Base-by-base conservation (phyloP, 2,888 invertebrate species). In the Pandemis cinnamomeana region DNA sequence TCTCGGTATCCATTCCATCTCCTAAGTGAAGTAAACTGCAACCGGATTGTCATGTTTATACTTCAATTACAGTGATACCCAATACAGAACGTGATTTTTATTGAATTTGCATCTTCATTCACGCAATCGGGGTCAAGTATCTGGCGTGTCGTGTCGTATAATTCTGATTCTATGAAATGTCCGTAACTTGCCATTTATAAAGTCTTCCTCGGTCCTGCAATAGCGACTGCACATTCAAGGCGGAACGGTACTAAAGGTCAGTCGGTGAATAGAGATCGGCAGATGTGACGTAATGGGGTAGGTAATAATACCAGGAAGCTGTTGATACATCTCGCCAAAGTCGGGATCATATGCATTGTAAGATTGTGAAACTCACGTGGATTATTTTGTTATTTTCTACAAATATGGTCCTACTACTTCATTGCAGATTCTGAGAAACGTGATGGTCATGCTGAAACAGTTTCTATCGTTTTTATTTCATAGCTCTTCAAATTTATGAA, bases 271-370 rank as follows among this genome's bases (percentile, higher is more conserved):
- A 89, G 88, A 87, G 78, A 82, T 82, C 78, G 85, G 87, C 92
- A 93, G 91, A 90, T 93, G 93, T 86, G 79, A 77, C 82, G 89
- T 88, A 90, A 91, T 89, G 81, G 83, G 76, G 73, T 76, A 79
- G 78, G 78, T 80, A 76, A 80, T 78, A 84, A 86, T 85, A 86
- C 80, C 77, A 61, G 66, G 62, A 70, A 46, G 60, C 70, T 67
- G 44, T 66, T 66, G 69, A 66, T 44, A 66, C 64, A 20, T 69
- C 48, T 42, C 44, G 27, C 64, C 46, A 36, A 64, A 58, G 20
- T 66, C 36, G 15, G 67, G 53, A 53, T 53, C 58, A 5, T 15
- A 36, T 10, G 36, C 53, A 36, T 53, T 53, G n/a, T 36, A 48
- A 58, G 36, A 48, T 67, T 64, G 58, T 62, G 46, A 10, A 63